Percentiles rank a stretch among this genome's conserved stretches.
phyloP scores from a whole-genome alignment of 2,888 invertebrate species.

The Homarus gammarus region DNA sequence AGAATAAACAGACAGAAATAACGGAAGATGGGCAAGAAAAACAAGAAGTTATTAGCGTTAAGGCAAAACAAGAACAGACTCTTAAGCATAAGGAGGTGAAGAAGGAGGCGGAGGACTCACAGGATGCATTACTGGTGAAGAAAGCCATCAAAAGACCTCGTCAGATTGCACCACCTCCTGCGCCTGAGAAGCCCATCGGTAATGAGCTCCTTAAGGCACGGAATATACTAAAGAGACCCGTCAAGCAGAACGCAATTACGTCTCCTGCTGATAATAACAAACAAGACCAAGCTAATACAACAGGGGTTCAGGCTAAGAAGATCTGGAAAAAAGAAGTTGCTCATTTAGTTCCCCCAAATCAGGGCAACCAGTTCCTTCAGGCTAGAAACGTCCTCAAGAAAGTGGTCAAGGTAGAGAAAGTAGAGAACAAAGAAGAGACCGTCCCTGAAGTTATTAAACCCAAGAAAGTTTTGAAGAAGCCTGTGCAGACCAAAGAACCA shows the following conservation, averaged over 20 bases:
- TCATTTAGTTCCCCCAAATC: conserved; percentile 31
- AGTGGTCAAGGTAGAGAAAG: not conserved
- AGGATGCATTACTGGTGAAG: conserved; percentile 31
- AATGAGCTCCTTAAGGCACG: conserved; percentile 43
- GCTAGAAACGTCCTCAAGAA: conserved; percentile 49
- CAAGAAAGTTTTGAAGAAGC: conserved; percentile 6
- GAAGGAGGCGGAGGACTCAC: not conserved
- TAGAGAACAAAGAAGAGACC: not conserved
- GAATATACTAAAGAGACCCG: conserved; percentile 36
- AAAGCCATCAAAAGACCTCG: conserved; percentile 59
- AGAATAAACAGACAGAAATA: not conserved
- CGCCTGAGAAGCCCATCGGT: conserved; percentile 24
- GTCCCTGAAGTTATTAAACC: not conserved
- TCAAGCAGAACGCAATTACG: not conserved
- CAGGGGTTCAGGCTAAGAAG: not conserved
- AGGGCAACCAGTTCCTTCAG: conserved; percentile 45
- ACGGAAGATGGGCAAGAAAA: conserved; percentile 1
- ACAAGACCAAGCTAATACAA: not conserved
- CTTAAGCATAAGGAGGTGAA: not conserved
- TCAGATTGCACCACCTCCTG: conserved; percentile 47
- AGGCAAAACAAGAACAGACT: not conserved
- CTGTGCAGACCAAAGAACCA: not conserved
- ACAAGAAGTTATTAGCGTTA: conserved; percentile 14
- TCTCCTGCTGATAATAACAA: not conserved
- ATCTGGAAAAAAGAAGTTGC: conserved; percentile 29